Base-by-base conservation (phyloP, 2,113 vertebrate species). In the Heterochromis multidens region DNA sequence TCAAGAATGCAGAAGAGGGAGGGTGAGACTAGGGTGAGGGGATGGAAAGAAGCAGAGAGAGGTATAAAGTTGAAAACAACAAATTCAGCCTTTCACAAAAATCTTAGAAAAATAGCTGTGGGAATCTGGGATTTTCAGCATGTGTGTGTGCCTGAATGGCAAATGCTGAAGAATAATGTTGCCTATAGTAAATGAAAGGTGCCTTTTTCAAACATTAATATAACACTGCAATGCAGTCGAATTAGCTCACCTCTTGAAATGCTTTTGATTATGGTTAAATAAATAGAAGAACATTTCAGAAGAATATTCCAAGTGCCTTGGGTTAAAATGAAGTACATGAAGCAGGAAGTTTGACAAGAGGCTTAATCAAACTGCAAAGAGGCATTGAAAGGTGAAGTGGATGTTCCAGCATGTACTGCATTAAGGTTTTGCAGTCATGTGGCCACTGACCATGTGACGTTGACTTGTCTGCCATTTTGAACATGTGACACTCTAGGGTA, bases 401-500 rank as follows among this genome's bases (percentile, higher is more conserved):
- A 46, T 27, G 63, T 35, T 14, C n/a, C 21, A 76, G 25, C 2
- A 3, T 61, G 31, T 23, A 77, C 1, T 70, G 23, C 35, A 40
- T 13, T 72, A 9, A 70, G 8, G 16, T 70, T 65, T 70, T 70
- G 16, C 11, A 19, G 1, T 70, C 65, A 70, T 12, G 27, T 70
- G 65, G 19, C 27, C 23, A 46, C 65, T 46, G 27, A 70, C 11
- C 14, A 46, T 46, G 25, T 29, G 23, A 12, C 27, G 40, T 49
- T 70, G 65, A 12, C 23, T 29, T 70, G 23, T 70, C 9, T 70
- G 23, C 27, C 65, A 49, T 70, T 27, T 70, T 27, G 23, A 29
- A 70, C 0, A 19, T 70, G 65, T 70, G 16, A 40, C 65, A 0
- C 40, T 49, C 14, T 70, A 49, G 16, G 40, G 16, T 70, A 27